Conservation (phyloP, 1,140 invertebrate species). For the Dendrolimus punctatus region DNA sequence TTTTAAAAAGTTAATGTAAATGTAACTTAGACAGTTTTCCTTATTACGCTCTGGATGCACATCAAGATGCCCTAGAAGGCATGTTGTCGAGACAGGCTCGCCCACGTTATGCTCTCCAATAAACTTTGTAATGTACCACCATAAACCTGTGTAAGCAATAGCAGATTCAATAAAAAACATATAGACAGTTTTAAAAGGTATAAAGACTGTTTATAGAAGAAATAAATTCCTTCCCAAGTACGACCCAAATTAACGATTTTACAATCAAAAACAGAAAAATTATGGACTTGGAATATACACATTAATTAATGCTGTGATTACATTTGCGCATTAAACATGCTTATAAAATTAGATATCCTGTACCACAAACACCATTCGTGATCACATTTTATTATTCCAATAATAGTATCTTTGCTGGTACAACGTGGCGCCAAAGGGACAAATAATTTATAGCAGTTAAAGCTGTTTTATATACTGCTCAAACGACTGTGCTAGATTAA, state of each 20-base stretch:
- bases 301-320: too few species aligned
- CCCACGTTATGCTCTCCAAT: constrained; percentile 34
- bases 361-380: too few species aligned
- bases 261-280: too few species aligned
- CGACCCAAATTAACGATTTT: too few species aligned
- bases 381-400: too few species aligned
- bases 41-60: constrained; percentile 37
- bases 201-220: too few species aligned
- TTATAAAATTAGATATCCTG: too few species aligned
- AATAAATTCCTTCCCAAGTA: too few species aligned
- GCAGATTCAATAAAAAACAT: too few species aligned
- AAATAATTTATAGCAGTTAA: constrained; percentile 22
- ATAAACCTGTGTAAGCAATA: neutral
- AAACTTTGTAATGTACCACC: neutral
- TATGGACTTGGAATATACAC: too few species aligned
- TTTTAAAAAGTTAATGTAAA: constrained; percentile 4
- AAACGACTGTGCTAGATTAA: neutral
- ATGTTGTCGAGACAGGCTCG: constrained; percentile 34
- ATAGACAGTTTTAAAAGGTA: too few species aligned
- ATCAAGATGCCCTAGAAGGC: constrained; percentile 61
- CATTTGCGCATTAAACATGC: too few species aligned
- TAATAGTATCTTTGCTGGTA: neutral
- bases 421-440: constrained; percentile 26
- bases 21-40: constrained; percentile 33
- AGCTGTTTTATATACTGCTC: constrained; percentile 3